Evolutionary conservation across 2,113 vertebrate genomes (phyloP), one percentile per base, ranked within the genome.

Genomic region (Strigops habroptila): DNA sequence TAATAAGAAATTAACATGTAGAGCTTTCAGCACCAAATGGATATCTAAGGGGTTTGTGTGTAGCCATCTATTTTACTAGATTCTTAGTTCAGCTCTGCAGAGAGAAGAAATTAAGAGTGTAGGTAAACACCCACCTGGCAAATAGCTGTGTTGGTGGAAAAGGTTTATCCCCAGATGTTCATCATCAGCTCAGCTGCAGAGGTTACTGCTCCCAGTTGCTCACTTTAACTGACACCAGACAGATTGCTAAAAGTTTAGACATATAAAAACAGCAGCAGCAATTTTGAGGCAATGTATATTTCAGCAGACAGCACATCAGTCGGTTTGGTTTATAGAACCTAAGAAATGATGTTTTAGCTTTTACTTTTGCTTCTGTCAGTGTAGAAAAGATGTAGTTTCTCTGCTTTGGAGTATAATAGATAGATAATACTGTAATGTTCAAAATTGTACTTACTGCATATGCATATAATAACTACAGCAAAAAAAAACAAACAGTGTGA

Each of bases 261-360:
- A 85, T 62, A 90, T 55, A 88, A 94, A 92, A 96, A 71, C 88
- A 93, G 86, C 83, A 85, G 59, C 96, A 94, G 91, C 92, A 95
- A 92, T 96, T 97, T 76, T 80, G 83, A 92, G 67, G 83, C 62
- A 94, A 93, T 53, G 70, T 92, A 41, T 94, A 94, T 89, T 93
- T 91, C 91, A 95, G 92, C 53, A 95, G 95, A 95, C 77, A 94
- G 91, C 83, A 96, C 81, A 96, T 97, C 92, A 91, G 62, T 95
- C 86, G 92, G 83, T 91, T 93, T 94, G 92, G 83, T 89, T 96
- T 92, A 95, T 4, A 87, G 86, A 94, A 95, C 31, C 80, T 39
- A 37, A 76, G 49, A 96, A 96, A 95, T 89, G 14, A 91, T 89
- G 81, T 76, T 96, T 96, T 94, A 97, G 94, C 80, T 96, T 96